phyloP scores from a whole-genome alignment of 2,113 vertebrate species.

The Pogonocichla stellata region DNA sequence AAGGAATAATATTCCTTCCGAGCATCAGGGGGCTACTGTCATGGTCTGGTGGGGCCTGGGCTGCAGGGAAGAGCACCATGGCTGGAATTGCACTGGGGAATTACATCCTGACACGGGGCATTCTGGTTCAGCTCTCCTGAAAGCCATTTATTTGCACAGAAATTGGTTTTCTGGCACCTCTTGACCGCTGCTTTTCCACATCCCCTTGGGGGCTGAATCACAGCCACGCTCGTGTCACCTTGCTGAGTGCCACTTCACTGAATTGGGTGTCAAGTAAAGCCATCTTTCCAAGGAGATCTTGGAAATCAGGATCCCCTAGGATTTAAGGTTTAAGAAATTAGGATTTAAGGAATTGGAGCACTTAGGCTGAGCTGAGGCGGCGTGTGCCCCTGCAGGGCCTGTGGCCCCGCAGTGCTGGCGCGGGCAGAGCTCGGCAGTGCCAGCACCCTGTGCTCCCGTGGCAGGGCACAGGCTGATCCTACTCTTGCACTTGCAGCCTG shows the following conservation, averaged over 20 bases:
- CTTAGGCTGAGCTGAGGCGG: not conserved
- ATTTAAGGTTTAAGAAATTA: not conserved
- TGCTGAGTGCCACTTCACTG: fast-evolving
- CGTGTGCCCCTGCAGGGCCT: not conserved
- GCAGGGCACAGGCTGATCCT: not conserved
- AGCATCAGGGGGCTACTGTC: not conserved
- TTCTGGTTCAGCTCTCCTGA: not conserved
- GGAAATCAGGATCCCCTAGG: not conserved
- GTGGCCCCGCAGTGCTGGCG: not conserved
- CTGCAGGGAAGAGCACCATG: fast-evolving
- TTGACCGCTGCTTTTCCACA: not conserved
- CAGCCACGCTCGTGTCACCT: not conserved
- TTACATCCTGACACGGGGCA: not conserved
- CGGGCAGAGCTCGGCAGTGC: too few species aligned
- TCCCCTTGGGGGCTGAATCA: not conserved
- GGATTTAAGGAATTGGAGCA: fast-evolving
- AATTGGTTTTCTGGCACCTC: not conserved
- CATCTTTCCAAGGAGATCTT: not conserved
- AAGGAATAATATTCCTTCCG: not conserved
- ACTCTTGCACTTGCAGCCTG: not conserved
- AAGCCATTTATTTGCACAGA: not conserved
- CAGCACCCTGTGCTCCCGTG: fast-evolving
- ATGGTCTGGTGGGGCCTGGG: not conserved
- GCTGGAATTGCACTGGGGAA: not conserved
- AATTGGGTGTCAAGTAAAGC: fast-evolving